Conservation (phyloP, 2,113 vertebrate genomes). For the Ophthalmolycus amberensis region DNA sequence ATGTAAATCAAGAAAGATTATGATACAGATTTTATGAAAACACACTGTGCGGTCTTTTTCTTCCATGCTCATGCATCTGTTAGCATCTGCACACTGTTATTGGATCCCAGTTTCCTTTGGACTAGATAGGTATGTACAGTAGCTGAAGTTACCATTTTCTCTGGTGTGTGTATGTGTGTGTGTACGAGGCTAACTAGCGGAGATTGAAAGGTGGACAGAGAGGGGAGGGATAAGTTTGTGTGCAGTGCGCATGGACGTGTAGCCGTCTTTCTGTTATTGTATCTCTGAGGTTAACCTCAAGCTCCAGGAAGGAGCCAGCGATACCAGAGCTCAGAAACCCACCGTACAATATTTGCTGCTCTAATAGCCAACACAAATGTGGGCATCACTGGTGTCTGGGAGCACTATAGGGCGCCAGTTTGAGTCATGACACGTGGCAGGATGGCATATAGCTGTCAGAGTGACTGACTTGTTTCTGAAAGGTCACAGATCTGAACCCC, state of each 20-base stretch:
- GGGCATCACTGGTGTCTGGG: conserved; percentile 20
- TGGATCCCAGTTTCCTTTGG: conserved; percentile 12
- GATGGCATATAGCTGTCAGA: conserved; percentile 17
- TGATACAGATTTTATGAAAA: conserved; percentile 28
- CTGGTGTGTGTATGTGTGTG: background rate
- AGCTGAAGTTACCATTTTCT: background rate
- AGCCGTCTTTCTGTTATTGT: conserved; percentile 38
- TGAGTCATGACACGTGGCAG: conserved; percentile 46
- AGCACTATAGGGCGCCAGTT: conserved; percentile 22
- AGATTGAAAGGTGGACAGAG: conserved; percentile 11
- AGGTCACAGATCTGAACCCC: conserved; percentile 44
- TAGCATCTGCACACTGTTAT: background rate
- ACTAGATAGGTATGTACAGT: background rate
- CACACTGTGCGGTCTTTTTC: background rate
- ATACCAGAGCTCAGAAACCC: conserved; percentile 41
- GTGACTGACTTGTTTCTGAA: conserved; percentile 27
- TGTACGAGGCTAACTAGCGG: conserved; percentile 4
- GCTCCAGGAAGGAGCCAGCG: conserved; percentile 42
- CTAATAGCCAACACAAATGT: conserved; percentile 37
- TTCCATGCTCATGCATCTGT: conserved; percentile 8
- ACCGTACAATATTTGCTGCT: conserved; percentile 26
- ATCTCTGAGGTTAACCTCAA: conserved; percentile 60
- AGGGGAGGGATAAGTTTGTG: background rate
- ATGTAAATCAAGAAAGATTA: conserved; percentile 51
- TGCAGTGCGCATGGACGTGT: conserved; percentile 1